A percentile compares a stretch with the other conserved stretches of the same genome.
phyloP scores from a whole-genome alignment of 2,113 vertebrate species.

The Laticauda colubrina region DNA sequence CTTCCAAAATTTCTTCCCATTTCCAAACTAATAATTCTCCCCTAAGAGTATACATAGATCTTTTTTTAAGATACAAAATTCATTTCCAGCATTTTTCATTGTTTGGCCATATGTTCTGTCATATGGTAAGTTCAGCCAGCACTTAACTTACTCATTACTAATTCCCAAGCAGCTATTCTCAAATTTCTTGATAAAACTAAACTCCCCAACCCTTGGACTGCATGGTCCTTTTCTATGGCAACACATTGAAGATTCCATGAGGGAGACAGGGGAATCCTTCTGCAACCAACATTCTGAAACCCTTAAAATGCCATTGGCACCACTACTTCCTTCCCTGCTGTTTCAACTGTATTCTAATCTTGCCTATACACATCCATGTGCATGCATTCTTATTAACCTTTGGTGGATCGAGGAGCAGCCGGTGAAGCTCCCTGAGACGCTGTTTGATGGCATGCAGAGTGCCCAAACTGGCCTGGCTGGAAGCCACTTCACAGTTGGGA shows the following conservation, averaged over 20 bases:
- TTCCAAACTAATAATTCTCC: not conserved
- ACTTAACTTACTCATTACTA: not conserved
- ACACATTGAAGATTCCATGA: not conserved
- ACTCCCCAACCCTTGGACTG: not conserved
- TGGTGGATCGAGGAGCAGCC: slow-evolving; percentile 67
- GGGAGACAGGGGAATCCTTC: not conserved
- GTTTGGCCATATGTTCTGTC: not conserved
- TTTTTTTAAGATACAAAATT: not conserved
- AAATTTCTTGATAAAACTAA: not conserved
- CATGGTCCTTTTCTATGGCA: not conserved
- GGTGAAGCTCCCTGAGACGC: slow-evolving; percentile 62
- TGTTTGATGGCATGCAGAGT: slow-evolving; percentile 63
- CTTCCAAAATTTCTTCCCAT: not conserved
- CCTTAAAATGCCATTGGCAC: not conserved
- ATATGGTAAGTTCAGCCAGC: not conserved
- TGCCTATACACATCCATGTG: not conserved
- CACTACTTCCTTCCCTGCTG: not conserved
- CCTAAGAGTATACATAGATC: not conserved
- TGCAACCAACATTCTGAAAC: not conserved
- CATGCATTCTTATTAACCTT: slow-evolving; percentile 45
- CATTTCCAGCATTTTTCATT: not conserved
- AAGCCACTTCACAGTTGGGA: slow-evolving; percentile 43
- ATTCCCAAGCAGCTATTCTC: not conserved
- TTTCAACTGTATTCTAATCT: not conserved
- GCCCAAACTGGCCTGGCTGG: slow-evolving; percentile 44